These are phyloP conservation scores for Drosophila multiciliata DNA, from an alignment of 2,888 invertebrate genomes.

Conservation along the genomic window DNA sequence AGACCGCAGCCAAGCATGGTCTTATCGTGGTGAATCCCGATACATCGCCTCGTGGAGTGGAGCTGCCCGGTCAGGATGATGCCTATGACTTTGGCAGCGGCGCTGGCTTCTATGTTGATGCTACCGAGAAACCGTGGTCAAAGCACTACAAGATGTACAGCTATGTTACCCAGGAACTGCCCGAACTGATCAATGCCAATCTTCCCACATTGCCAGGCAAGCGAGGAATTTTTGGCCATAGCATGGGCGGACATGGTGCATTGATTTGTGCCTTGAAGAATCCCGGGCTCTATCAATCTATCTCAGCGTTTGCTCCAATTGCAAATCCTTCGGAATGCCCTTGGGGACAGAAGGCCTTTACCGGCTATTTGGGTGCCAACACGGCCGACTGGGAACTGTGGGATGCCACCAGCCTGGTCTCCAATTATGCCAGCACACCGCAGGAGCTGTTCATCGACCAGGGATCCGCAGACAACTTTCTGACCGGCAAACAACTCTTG, in stretches of 20 bases:
- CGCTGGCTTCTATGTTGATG: conserved; percentile 98
- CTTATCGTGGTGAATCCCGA: conserved; percentile 97
- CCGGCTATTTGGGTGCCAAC: conserved; percentile 91
- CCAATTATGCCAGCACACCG: conserved; percentile 92
- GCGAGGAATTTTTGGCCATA: conserved; percentile 93
- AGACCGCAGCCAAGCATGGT: conserved; percentile 93
- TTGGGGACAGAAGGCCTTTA: conserved; percentile 95
- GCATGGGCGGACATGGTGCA: conserved; percentile 99
- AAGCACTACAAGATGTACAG: conserved; percentile 97
- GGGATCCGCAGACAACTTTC: conserved; percentile 94
- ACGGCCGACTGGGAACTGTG: conserved; percentile 90
- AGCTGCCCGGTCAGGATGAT: conserved; percentile 96
- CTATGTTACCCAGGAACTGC: conserved; percentile 95
- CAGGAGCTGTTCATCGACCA: conserved; percentile 94
- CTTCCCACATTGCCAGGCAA: conserved; percentile 88
- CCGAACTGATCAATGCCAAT: conserved; percentile 90
- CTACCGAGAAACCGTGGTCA: conserved; percentile 95
- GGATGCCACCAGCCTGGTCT: conserved; percentile 94
- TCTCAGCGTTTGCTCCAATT: conserved; percentile 98
- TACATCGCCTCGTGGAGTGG: conserved; percentile 96
- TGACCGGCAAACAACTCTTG: conserved; percentile 90
- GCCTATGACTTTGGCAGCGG: conserved; percentile 97
- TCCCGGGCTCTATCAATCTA: conserved; percentile 93
- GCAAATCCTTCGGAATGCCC: conserved; percentile 93
- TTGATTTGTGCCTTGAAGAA: conserved; percentile 95